Percentiles rank a stretch among this genome's conserved stretches.
Conservation (phyloP, 1,140 invertebrate genomes). For the Globodera ellingtonae region DNA sequence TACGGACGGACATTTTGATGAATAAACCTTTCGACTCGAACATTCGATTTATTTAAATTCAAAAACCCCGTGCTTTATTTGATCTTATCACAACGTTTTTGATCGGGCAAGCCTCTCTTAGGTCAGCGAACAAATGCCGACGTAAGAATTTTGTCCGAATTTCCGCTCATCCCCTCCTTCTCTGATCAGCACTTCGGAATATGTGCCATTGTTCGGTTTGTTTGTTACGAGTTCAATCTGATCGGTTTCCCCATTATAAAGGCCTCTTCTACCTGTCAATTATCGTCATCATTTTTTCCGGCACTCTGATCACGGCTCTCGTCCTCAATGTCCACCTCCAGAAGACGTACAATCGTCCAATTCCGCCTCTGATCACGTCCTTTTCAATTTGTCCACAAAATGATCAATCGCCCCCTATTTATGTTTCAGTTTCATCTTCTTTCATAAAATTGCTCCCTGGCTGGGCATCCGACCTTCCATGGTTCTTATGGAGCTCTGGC, state of each 20-base stretch:
- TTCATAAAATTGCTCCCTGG: constrained; percentile 61
- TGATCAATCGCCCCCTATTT: background rate
- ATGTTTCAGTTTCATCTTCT: constrained; percentile 51
- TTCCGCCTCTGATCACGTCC: constrained; percentile 53
- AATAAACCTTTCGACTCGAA: too few species aligned
- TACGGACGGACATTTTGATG: too few species aligned
- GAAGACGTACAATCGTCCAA: constrained; percentile 60
- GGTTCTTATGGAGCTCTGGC: constrained; percentile 58
- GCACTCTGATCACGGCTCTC: constrained; percentile 64
- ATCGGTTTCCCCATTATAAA: constrained; percentile 4
- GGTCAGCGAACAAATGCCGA: constrained; percentile 46
- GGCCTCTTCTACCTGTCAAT: constrained; percentile 62
- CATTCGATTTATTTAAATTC: too few species aligned
- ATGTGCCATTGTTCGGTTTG: constrained; percentile 58
- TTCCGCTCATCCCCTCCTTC: background rate
- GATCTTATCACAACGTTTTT: too few species aligned
- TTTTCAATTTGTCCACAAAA: background rate
- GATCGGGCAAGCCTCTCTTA: background rate
- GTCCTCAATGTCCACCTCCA: constrained; percentile 64
- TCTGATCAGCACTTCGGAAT: constrained; percentile 42
- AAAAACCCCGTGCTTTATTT: too few species aligned
- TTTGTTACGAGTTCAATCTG: background rate
- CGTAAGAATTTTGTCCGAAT: constrained; percentile 46
- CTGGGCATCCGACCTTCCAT: constrained; percentile 57
- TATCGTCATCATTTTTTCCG: constrained; percentile 63